phyloP scores from a whole-genome alignment of 2,113 vertebrate genomes.

The Furnarius figulus region DNA sequence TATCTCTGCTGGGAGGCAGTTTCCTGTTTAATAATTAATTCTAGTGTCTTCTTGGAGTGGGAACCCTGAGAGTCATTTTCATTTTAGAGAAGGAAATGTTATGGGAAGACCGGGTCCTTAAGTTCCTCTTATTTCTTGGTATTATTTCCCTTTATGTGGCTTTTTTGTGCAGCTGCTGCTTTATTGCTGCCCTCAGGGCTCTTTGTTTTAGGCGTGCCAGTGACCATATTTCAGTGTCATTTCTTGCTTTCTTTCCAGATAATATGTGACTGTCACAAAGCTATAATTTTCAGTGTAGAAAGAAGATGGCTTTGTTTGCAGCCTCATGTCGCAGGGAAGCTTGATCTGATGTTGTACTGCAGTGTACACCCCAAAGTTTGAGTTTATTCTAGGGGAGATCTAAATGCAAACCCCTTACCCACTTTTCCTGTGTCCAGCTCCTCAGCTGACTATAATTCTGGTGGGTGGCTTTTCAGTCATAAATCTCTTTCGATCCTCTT shows the following conservation, averaged over 20 bases:
- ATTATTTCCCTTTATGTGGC: neutral
- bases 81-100: neutral
- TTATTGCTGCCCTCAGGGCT: neutral
- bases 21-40: neutral
- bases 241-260: neutral
- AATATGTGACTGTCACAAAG: neutral
- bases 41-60: neutral
- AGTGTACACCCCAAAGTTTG: neutral
- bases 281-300: neutral
- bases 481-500: constrained; percentile 69
- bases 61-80: neutral
- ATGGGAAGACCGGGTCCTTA: neutral
- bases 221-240: neutral
- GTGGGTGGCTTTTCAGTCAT: constrained; percentile 35
- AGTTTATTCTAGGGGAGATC: neutral
- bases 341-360: neutral
- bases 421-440: neutral
- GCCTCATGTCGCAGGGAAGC: neutral
- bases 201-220: neutral
- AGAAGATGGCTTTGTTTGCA: neutral
- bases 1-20: neutral
- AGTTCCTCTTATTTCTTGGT: neutral
- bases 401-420: neutral
- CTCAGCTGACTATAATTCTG: constrained; percentile 30
- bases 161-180: neutral